Conservation (phyloP, 2,797 vertebrate species). For the Tarsius wallacei region DNA sequence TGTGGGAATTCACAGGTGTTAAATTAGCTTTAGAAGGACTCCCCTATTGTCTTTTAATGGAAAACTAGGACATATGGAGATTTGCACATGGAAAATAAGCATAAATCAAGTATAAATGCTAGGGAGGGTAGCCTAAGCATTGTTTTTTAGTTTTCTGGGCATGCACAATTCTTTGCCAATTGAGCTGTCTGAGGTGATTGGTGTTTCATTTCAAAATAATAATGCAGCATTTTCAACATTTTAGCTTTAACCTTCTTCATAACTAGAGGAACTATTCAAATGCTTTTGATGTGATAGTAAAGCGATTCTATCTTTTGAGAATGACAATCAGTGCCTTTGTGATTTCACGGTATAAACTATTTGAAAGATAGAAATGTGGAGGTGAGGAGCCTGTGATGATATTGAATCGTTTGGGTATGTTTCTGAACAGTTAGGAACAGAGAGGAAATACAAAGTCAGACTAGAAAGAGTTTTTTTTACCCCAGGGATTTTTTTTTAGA, state of each 20-base stretch:
- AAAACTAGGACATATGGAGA: constrained; percentile 35
- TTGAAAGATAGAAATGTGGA: constrained; percentile 75
- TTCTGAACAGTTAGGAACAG: constrained; percentile 77
- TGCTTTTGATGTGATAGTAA: constrained; percentile 80
- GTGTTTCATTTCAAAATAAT: constrained; percentile 81
- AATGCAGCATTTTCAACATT: constrained; percentile 75
- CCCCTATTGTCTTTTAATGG: constrained; percentile 63
- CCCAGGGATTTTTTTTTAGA: constrained; percentile 78
- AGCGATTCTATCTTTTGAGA: constrained; percentile 78
- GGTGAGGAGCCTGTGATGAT: constrained; percentile 70
- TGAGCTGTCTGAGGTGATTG: constrained; percentile 28
- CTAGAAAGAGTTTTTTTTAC: constrained; percentile 78
- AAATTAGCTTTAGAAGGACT: constrained; percentile 10
- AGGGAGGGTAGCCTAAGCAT: not conserved
- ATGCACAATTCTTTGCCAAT: not conserved
- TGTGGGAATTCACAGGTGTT: constrained; percentile 60
- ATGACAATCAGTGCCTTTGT: constrained; percentile 79
- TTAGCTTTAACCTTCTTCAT: constrained; percentile 72
- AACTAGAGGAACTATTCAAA: constrained; percentile 76
- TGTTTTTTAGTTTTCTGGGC: constrained; percentile 40
- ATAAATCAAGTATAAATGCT: not conserved
- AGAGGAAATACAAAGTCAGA: constrained; percentile 76
- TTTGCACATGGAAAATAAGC: constrained; percentile 41
- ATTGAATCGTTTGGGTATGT: constrained; percentile 72
- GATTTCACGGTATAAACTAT: constrained; percentile 78